Evolutionary conservation across 2,888 invertebrate genomes (phyloP), one percentile per base, ranked within the genome.

Genomic region (Troides aeacus): DNA sequence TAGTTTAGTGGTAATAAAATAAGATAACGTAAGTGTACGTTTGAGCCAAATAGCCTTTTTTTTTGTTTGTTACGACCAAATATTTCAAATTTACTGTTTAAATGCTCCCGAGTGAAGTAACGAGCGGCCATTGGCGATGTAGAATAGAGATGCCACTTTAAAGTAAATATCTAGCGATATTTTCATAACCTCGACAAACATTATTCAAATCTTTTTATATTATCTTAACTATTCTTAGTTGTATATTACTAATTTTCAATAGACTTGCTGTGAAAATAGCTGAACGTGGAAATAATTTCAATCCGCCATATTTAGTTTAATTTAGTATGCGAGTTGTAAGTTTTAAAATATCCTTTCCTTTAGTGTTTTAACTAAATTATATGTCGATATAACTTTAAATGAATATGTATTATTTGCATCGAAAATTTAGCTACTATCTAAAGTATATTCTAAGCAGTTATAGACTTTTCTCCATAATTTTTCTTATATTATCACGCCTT

Each of bases 41-140:
- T 56, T 56, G 66, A 56, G 61, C 56, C 64, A 60, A 61, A 69
- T 56, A 56, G 53, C 53, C 42, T 53, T 69, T 61, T 69, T 61
- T 17, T 65, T 24, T 61, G 30, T 69, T 69, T 65, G 46, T 65
- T 69, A 17, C 46, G 46, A 65, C 62, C 65, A 65, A 65, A 65
- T 65, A 62, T 65, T 58, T 62, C 42, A 69, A 46, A 62, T 65
- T 58, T 17, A 60, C 68, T 56, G 42, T 64, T 61, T 60, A 57
- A 65, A 69, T 69, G 36, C 69, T 69, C 50, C 46, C 46, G 50
- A 39, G 59, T 36, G 63, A 64, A 64, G 39, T 62, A 61, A 61
- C 30, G 36, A 62, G 46, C 65, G 61, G 61, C 36, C 30, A 57
- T 65, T 61, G 69, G 64, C 30, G 46, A 62, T 69, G 65, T 61